Conservation (phyloP, 2,888 invertebrate species). For the Latheticus oryzae region DNA sequence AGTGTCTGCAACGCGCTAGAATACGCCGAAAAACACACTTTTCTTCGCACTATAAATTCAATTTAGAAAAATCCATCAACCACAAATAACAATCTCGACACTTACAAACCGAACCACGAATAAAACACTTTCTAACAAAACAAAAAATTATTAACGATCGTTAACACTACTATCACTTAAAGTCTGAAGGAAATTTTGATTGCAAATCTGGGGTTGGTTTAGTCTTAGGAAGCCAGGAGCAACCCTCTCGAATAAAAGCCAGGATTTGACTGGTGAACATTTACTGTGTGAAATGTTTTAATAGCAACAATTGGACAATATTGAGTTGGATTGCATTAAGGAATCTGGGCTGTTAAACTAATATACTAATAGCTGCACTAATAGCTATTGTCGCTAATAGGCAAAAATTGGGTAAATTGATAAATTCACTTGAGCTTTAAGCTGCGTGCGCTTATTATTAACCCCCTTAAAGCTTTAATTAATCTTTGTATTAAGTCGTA, state of each 20-base stretch:
- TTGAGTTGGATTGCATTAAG: slow-evolving; percentile 67
- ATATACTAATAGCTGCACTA: slow-evolving; percentile 66
- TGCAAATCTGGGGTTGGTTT: neutral
- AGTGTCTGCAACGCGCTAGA: slow-evolving; percentile 55
- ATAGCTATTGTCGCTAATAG: slow-evolving; percentile 67
- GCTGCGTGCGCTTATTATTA: slow-evolving; percentile 59
- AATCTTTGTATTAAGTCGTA: no score
- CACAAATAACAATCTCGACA: slow-evolving; percentile 1
- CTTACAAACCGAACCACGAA: neutral
- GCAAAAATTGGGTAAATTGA: slow-evolving; percentile 69
- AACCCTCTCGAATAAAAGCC: slow-evolving; percentile 62
- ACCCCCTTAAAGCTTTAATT: slow-evolving; percentile 50
- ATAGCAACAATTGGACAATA: slow-evolving; percentile 67
- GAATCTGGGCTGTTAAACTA: slow-evolving; percentile 67
- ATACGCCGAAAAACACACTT: slow-evolving; percentile 32
- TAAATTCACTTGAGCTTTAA: slow-evolving; percentile 65
- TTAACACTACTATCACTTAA: slow-evolving; percentile 8
- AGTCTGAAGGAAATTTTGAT: neutral
- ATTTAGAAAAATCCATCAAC: slow-evolving; percentile 17
- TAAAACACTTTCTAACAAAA: slow-evolving; percentile 3
- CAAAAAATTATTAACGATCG: no score
- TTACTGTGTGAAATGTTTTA: slow-evolving; percentile 65
- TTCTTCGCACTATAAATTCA: slow-evolving; percentile 21
- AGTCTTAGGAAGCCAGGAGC: slow-evolving; percentile 30
- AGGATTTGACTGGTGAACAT: slow-evolving; percentile 63